These are phyloP conservation scores for Tychaedon coryphoeus DNA, from an alignment of 2,113 vertebrate species.

Conservation along the genomic window DNA sequence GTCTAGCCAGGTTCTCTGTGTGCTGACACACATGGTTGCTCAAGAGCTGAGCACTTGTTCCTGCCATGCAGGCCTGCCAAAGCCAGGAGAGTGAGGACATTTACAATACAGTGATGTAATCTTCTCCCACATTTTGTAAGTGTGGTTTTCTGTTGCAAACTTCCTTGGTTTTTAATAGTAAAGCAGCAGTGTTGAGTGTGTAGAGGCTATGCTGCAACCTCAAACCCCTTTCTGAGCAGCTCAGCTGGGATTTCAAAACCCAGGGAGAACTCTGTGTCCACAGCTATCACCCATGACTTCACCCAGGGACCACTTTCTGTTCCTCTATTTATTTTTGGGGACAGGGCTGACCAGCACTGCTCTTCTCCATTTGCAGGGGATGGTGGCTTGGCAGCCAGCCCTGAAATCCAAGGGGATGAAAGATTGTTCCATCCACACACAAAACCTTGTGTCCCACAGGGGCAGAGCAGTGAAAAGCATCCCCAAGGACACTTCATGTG, in stretches of 20 bases:
- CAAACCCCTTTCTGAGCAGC: background rate
- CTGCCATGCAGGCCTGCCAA: background rate
- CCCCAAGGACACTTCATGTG: background rate
- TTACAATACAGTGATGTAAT: constrained; percentile 50
- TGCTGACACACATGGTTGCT: constrained; percentile 20
- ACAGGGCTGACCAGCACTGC: background rate
- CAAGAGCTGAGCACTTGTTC: constrained; percentile 38
- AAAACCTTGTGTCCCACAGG: background rate
- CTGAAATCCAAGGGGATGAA: background rate
- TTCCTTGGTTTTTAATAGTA: constrained; percentile 21
- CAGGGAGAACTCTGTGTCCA: background rate
- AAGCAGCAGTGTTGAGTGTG: background rate
- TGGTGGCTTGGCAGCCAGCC: background rate
- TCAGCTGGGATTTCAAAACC: constrained; percentile 38
- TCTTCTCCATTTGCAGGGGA: background rate
- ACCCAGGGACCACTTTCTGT: background rate
- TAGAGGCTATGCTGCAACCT: background rate
- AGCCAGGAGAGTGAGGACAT: background rate
- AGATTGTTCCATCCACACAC: background rate
- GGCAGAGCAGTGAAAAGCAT: background rate
- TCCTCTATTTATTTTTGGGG: constrained; percentile 43
- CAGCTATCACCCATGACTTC: constrained; percentile 2
- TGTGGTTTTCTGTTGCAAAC: constrained; percentile 22
- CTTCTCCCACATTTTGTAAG: constrained; percentile 29
- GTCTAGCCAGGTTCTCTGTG: background rate